These are phyloP conservation scores for Lemur catta DNA, from an alignment of 2,797 vertebrate species.

Conservation along the genomic window DNA sequence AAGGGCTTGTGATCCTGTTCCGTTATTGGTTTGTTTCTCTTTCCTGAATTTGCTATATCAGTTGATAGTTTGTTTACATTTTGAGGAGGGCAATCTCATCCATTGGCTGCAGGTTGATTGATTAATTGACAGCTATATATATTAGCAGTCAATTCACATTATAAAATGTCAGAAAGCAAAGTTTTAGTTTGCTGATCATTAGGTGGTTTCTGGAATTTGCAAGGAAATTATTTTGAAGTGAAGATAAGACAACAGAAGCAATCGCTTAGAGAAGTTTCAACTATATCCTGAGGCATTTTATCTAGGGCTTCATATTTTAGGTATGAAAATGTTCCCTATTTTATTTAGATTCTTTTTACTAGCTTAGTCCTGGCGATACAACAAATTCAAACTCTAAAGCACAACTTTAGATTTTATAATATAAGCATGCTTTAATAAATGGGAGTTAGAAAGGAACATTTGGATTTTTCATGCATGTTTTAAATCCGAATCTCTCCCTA, in stretches of 20 bases:
- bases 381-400: slow-evolving; percentile 6
- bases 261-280: background rate
- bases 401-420: slow-evolving; percentile 14
- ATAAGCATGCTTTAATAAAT: slow-evolving; percentile 27
- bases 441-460: slow-evolving; percentile 14
- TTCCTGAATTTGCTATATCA: background rate
- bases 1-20: background rate
- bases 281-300: background rate
- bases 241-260: background rate
- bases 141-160: background rate
- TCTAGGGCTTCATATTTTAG: slow-evolving; percentile 1
- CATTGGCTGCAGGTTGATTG: background rate
- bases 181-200: slow-evolving; percentile 26
- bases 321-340: background rate
- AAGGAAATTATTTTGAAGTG: slow-evolving; percentile 22
- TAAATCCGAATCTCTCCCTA: background rate
- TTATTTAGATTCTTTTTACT: slow-evolving; percentile 38
- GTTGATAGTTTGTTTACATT: background rate
- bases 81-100: background rate
- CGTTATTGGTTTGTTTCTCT: background rate
- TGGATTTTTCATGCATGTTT: background rate
- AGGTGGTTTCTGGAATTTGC: slow-evolving; percentile 9
- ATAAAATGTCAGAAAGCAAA: background rate
- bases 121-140: background rate
- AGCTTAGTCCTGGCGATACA: background rate